Percentiles rank a stretch among this genome's conserved stretches.
These are phyloP conservation scores for Drosophila pectinifera DNA, from an alignment of 1,140 invertebrate species.

Conservation along the genomic window DNA sequence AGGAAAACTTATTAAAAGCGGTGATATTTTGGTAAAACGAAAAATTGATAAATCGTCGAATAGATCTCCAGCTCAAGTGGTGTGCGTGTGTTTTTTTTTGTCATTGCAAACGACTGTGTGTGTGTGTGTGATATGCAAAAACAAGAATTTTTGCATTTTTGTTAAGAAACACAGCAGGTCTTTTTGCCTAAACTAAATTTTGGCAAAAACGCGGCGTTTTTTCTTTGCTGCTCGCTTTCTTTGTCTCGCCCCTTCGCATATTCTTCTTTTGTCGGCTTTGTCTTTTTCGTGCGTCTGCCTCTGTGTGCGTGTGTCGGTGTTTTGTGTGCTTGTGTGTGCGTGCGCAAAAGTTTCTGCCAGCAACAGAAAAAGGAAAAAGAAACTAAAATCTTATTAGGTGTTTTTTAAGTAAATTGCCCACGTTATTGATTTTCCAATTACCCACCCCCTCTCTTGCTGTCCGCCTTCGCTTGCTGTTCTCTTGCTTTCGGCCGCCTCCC, in stretches of 20 bases:
- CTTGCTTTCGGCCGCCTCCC: neutral
- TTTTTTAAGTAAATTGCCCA: conserved; percentile 31
- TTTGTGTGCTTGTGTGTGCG: conserved; percentile 3
- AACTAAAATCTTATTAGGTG: conserved; percentile 44
- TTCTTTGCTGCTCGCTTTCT: conserved; percentile 29
- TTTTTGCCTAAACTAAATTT: conserved; percentile 11
- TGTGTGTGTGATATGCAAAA: conserved; percentile 23
- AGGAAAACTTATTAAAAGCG: neutral
- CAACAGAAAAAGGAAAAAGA: conserved; percentile 11
- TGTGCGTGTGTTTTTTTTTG: conserved; percentile 13
- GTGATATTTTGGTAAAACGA: neutral
- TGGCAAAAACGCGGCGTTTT: conserved; percentile 25
- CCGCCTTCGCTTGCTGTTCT: neutral
- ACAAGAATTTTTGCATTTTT: conserved; percentile 13
- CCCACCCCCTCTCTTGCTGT: neutral
- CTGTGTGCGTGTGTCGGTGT: conserved; percentile 24
- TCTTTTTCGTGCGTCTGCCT: conserved; percentile 53
- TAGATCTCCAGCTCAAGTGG: neutral
- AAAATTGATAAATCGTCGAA: neutral
- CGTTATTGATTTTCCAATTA: conserved; percentile 52
- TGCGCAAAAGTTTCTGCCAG: conserved; percentile 16
- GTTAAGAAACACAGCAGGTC: neutral
- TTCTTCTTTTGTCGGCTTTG: conserved; percentile 40
- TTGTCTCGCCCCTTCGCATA: conserved; percentile 37
- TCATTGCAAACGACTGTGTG: neutral